Percentiles rank a stretch among this genome's conserved stretches.
These are phyloP conservation scores for Sparidentex hasta DNA, from an alignment of 2,797 vertebrate species.

Conservation along the genomic window DNA sequence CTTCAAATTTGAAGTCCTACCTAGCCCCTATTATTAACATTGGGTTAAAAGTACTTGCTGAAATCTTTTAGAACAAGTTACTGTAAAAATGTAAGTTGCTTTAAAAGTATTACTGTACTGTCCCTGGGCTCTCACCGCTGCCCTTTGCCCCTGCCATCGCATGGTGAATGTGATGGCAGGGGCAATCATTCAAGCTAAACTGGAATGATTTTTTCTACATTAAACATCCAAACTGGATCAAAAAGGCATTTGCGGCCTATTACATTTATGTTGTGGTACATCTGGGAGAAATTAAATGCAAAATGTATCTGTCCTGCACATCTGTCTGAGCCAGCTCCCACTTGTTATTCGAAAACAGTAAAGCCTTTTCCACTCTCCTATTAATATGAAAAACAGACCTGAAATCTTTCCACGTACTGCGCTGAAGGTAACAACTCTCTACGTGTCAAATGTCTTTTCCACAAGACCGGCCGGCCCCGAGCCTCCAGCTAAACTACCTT, in stretches of 20 bases:
- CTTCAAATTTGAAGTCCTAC: too few species aligned
- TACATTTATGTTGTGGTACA: conserved; percentile 17
- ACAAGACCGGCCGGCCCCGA: conserved; percentile 37
- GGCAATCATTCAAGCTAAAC: background rate
- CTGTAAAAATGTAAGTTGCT: too few species aligned
- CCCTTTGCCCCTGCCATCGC: background rate
- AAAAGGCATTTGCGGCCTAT: conserved; percentile 3
- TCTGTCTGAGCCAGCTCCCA: background rate
- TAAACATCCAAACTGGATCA: background rate
- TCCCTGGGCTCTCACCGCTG: too few species aligned
- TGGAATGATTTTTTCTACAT: background rate
- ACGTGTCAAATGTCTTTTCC: conserved; percentile 71
- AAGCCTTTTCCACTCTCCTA: conserved; percentile 29
- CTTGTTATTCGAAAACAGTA: conserved; percentile 27
- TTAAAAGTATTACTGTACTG: background rate
- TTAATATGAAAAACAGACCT: conserved; percentile 35
- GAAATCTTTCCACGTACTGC: conserved; percentile 44
- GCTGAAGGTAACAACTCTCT: conserved; percentile 32
- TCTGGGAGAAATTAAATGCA: conserved; percentile 16
- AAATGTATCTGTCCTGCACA: background rate
- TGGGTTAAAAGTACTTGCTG: too few species aligned
- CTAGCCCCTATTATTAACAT: too few species aligned
- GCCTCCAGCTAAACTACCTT: conserved; percentile 53
- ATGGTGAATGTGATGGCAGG: background rate
- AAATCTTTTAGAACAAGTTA: too few species aligned